Evolutionary conservation across 2,888 invertebrate genomes (phyloP), one percentile per base, ranked within the genome.

Genomic region (Eristalis intricaria): DNA sequence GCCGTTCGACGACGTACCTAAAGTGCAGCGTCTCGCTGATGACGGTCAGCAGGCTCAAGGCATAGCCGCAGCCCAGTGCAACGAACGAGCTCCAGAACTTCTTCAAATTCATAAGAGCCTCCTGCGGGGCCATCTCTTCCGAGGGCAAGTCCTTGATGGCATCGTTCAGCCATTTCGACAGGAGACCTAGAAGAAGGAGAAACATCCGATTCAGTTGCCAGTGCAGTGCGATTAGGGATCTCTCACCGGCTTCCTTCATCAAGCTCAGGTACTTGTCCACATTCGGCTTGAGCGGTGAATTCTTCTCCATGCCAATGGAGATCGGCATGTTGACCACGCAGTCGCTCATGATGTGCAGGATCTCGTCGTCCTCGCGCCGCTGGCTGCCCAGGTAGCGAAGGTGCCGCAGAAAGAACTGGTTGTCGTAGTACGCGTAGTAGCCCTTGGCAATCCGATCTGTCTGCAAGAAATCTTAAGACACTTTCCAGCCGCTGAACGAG

Each of bases 321-420:
- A 97, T 95, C 0, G 97, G 97, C 94, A 97, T 96, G 89, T 96
- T 95, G 5, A 97, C 95, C 0, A 96, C 95, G 91, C 97, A 97
- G 87, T 97, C 96, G 2, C 94, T 93, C 97, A 97, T 97, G 11
- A 97, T 96, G 90, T 97, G 97, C 75, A 97, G 92, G 0, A 90
- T 89, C 2, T 90, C 89, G 3, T 89, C 89, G 64, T 93, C 93
- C 7, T 90, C 90, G 1, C 89, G 86, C 13, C 90, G 90, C 71
- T 94, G 90, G 89, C 95, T 95, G 61, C 95, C 93, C 87, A 94
- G 94, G 0, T 95, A 95, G 43, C 95, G 94, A 0, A 96, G 93
- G 89, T 96, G 94, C 88, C 95, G 95, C 4, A 97, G 92, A 89
- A 95, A 96, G 90, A 96, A 95, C 11, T 94, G 94, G 91, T 96